These are phyloP conservation scores for Macquaria ambigua DNA, from an alignment of 2,113 vertebrate species.

Conservation along the genomic window DNA sequence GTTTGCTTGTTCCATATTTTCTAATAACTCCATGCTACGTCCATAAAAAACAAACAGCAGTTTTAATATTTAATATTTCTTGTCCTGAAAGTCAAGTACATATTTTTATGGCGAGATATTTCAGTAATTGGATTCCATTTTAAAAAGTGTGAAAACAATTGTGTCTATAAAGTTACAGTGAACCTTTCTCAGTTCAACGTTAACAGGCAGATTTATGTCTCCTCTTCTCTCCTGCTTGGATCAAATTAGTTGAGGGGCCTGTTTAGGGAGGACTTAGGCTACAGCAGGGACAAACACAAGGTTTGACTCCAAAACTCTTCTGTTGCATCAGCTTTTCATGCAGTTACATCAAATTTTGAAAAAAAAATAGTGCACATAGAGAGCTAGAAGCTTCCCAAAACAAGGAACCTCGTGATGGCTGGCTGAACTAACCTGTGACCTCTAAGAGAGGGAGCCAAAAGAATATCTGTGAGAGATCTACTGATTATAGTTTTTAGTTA, in stretches of 20 bases:
- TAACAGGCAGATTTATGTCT: slow-evolving; percentile 67
- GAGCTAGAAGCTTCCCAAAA: not conserved
- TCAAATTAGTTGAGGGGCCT: slow-evolving; percentile 65
- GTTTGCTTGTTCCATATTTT: slow-evolving; percentile 33
- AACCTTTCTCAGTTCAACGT: slow-evolving; percentile 53
- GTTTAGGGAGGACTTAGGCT: slow-evolving; percentile 50
- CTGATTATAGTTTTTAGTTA: not conserved
- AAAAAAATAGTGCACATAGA: not conserved
- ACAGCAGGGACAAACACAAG: slow-evolving; percentile 38
- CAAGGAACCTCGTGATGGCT: not conserved
- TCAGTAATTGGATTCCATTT: slow-evolving; percentile 49
- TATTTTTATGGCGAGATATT: slow-evolving; percentile 44
- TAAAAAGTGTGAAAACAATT: slow-evolving; percentile 51
- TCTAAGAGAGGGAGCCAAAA: slow-evolving; percentile 1
- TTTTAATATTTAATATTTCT: slow-evolving; percentile 47
- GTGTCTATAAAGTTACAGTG: slow-evolving; percentile 62
- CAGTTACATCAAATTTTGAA: slow-evolving; percentile 17
- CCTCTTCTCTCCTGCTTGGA: slow-evolving; percentile 67
- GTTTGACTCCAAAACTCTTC: slow-evolving; percentile 48
- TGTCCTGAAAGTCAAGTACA: slow-evolving; percentile 27
- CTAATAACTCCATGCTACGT: slow-evolving; percentile 18
- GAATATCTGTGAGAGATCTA: slow-evolving; percentile 8
- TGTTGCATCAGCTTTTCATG: slow-evolving; percentile 58
- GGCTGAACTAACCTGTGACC: slow-evolving; percentile 25
- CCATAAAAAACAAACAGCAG: slow-evolving; percentile 35